These are phyloP conservation scores for Corapipo altera DNA, from an alignment of 2,113 vertebrate genomes.

Conservation along the genomic window DNA sequence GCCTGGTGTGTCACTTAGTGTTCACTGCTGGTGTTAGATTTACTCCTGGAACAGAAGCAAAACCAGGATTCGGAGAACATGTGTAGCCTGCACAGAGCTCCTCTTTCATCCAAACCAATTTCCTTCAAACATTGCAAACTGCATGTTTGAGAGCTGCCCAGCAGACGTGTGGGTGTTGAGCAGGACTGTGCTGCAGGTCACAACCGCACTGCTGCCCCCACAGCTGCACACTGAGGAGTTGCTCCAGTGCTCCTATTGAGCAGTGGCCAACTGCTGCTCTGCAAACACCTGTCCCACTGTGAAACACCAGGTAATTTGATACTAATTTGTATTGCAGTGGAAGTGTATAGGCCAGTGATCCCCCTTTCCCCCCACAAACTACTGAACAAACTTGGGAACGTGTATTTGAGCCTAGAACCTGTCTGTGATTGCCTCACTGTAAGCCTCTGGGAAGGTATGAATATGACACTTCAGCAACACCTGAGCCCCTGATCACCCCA, in stretches of 20 bases:
- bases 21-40: neutral
- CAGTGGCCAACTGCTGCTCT: neutral
- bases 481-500: fast-evolving
- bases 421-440: neutral
- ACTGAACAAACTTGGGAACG: neutral
- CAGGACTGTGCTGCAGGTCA: neutral
- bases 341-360: neutral
- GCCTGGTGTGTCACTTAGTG: neutral
- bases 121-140: neutral
- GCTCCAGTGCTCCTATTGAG: too few species aligned
- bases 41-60: neutral
- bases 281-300: neutral
- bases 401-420: neutral
- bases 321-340: too few species aligned
- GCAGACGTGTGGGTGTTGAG: neutral
- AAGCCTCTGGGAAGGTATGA: neutral
- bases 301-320: neutral
- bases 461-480: neutral
- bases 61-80: neutral
- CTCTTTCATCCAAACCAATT: neutral
- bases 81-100: neutral
- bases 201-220: neutral
- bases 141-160: neutral
- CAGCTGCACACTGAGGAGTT: fast-evolving
- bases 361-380: fast-evolving